Evolutionary conservation across 2,797 vertebrate species (phyloP).

Genomic region (Paratrypauchen microcephalus): DNA sequence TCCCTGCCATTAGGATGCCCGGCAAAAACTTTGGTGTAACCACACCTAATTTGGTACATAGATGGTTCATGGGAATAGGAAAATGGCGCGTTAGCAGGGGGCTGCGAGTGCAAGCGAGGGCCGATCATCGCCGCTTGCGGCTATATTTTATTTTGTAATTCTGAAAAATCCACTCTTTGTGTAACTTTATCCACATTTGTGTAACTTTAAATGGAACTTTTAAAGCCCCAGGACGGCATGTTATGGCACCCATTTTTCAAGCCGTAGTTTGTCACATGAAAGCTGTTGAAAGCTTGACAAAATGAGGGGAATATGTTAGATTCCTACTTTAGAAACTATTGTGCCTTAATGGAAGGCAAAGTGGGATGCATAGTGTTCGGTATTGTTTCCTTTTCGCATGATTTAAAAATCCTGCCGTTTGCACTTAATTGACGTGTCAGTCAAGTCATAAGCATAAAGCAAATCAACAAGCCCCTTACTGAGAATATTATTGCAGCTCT

Average conservation of each 20-base stretch:
- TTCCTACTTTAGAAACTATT: not conserved
- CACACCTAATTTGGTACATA: too few species aligned
- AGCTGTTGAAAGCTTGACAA: not conserved
- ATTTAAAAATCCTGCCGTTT: constrained; percentile 15
- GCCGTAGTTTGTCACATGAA: not conserved
- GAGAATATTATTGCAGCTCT: constrained; percentile 4
- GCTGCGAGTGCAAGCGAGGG: too few species aligned
- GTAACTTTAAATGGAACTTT: not conserved
- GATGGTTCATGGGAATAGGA: too few species aligned
- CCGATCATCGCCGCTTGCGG: too few species aligned
- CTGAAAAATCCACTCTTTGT: not conserved
- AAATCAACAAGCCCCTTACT: constrained; percentile 16
- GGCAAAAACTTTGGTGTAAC: too few species aligned
- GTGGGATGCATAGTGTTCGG: not conserved
- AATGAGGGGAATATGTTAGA: not conserved
- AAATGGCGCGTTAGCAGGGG: too few species aligned
- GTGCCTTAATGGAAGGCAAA: constrained; percentile 4
- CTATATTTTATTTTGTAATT: not conserved
- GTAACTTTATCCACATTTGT: constrained; percentile 1
- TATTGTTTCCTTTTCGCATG: constrained; percentile 26
- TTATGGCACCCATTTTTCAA: not conserved
- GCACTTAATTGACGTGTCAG: constrained; percentile 49
- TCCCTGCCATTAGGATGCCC: too few species aligned
- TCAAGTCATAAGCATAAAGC: constrained; percentile 35
- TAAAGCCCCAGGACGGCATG: too few species aligned